phyloP scores from a whole-genome alignment of 2,797 vertebrate genomes.

The Syndactyla subalaris region DNA sequence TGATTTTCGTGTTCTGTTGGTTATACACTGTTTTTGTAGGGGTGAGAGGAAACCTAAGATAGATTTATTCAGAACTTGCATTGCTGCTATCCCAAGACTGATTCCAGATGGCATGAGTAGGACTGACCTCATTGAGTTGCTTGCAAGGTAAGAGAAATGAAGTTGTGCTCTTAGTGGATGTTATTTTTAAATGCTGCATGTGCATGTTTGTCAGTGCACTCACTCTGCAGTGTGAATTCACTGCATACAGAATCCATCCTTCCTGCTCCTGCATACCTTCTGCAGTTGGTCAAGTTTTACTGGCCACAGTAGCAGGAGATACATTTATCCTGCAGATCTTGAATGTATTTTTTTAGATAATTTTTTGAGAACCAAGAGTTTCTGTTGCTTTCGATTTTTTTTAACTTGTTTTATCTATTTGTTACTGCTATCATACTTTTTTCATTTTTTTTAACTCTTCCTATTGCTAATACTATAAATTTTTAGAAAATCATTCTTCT shows the following conservation, averaged over 20 bases:
- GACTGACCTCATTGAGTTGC: conserved; percentile 96
- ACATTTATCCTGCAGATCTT: background rate
- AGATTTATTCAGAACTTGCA: conserved; percentile 97
- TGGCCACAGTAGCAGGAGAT: background rate
- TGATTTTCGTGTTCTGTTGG: background rate
- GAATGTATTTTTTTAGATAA: background rate
- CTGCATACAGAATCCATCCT: background rate
- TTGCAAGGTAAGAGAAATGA: conserved; percentile 87
- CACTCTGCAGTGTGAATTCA: background rate
- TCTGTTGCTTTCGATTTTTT: background rate
- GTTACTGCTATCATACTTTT: background rate
- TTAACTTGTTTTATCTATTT: background rate
- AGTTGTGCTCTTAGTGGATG: background rate
- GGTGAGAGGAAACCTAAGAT: conserved; percentile 99
- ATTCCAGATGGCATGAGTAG: conserved; percentile 99
- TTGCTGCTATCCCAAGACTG: conserved; percentile 96
- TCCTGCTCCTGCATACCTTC: background rate
- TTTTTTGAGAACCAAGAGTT: background rate
- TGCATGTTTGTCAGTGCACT: background rate
- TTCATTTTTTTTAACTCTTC: background rate
- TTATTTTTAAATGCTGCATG: background rate
- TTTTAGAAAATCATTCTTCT: background rate
- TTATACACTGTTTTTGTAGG: conserved; percentile 75
- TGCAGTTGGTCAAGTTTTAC: background rate
- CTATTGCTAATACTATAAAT: background rate